These are phyloP conservation scores for Phaetusa simplex DNA, from an alignment of 2,113 vertebrate genomes.

Conservation along the genomic window DNA sequence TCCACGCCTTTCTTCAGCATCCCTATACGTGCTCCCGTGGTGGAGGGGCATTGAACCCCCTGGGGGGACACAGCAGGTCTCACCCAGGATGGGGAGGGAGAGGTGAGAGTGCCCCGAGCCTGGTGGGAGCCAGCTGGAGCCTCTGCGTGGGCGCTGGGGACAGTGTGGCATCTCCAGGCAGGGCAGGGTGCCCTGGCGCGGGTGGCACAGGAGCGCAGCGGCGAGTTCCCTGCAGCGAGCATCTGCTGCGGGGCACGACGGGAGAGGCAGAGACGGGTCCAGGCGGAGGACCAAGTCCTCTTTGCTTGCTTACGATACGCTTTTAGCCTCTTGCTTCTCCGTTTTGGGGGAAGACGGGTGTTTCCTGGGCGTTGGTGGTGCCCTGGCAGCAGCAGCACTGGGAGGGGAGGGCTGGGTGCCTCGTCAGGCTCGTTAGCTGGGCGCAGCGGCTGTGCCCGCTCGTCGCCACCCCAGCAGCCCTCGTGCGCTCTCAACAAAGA, in stretches of 20 bases:
- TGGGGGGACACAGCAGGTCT: fast-evolving
- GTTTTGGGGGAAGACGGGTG: fast-evolving
- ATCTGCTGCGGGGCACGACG: fast-evolving
- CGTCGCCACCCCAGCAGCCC: not conserved
- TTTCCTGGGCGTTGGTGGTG: not conserved
- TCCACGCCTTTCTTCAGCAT: not conserved
- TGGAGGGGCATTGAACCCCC: too few relatives aligned
- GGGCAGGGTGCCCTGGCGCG: not conserved
- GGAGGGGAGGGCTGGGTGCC: not conserved
- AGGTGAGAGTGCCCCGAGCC: not conserved
- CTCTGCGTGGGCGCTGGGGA: not conserved
- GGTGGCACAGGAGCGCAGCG: not conserved
- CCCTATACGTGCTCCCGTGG: not conserved
- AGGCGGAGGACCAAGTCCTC: not conserved
- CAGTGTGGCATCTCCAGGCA: fast-evolving
- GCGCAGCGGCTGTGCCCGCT: not conserved
- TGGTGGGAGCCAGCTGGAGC: not conserved
- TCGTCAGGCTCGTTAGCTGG: fast-evolving
- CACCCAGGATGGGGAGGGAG: not conserved
- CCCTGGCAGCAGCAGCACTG: not conserved
- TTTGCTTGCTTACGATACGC: fast-evolving
- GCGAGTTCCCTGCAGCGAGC: fast-evolving
- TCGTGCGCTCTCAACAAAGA: not conserved
- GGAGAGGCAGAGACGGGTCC: not conserved
- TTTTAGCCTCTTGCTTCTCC: not conserved